phyloP scores from a whole-genome alignment of 2,888 invertebrate genomes.

The Thyatira batis region DNA sequence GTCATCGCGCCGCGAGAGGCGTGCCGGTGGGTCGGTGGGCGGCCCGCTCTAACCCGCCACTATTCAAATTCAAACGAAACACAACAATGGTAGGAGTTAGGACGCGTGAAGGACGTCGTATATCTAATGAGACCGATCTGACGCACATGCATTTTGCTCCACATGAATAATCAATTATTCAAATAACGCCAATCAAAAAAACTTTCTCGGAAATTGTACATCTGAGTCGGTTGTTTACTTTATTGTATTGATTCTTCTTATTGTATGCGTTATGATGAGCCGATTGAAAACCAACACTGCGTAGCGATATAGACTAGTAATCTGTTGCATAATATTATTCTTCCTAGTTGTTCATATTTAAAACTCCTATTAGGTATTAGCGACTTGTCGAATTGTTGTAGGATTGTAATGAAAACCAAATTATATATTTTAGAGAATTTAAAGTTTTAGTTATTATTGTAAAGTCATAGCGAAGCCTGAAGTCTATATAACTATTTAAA shows the following conservation, averaged over 20 bases:
- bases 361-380: slow-evolving; percentile 80
- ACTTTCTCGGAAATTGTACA: slow-evolving; percentile 60
- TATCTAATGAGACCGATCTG: slow-evolving; percentile 76
- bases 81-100: slow-evolving; percentile 80
- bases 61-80: slow-evolving; percentile 78
- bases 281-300: slow-evolving; percentile 61
- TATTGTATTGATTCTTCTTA: slow-evolving; percentile 27
- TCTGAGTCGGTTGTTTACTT: slow-evolving; percentile 49
- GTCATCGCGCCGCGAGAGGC: slow-evolving; percentile 57
- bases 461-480: slow-evolving; percentile 81
- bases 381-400: slow-evolving; percentile 76
- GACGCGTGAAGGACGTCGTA: slow-evolving; percentile 81
- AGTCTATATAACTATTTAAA: slow-evolving; percentile 78
- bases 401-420: slow-evolving; percentile 81
- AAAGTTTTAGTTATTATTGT: slow-evolving; percentile 77
- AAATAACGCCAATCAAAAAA: slow-evolving; percentile 72
- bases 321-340: slow-evolving; percentile 81
- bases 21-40: slow-evolving; percentile 62
- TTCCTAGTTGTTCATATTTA: slow-evolving; percentile 80
- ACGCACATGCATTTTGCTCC: slow-evolving; percentile 72
- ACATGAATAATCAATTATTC: slow-evolving; percentile 82
- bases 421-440: slow-evolving; percentile 81
- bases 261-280: slow-evolving; percentile 32
- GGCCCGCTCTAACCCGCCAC: slow-evolving; percentile 62
- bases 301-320: slow-evolving; percentile 66